Percentiles rank a stretch among this genome's conserved stretches.
Conservation (phyloP, 1,140 invertebrate species). For the Diploscapter pachys region DNA sequence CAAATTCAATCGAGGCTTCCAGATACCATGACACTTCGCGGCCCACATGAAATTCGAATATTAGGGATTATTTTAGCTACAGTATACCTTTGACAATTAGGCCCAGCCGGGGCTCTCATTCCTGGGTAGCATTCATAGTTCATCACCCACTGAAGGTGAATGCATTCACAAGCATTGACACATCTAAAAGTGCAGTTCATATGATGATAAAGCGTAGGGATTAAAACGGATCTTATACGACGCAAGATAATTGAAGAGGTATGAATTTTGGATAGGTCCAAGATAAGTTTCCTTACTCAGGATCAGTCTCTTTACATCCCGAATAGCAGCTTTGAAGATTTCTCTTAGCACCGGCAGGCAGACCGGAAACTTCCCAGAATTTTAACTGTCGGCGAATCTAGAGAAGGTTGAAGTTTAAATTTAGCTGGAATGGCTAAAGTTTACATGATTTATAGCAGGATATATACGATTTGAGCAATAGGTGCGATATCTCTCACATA, state of each 20-base stretch:
- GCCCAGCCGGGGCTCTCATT: constrained; percentile 14
- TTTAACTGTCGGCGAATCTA: constrained; percentile 42
- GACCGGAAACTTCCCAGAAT: constrained; percentile 36
- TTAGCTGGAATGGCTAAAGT: constrained; percentile 12
- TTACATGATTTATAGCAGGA: constrained; percentile 42
- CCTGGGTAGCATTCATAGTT: constrained; percentile 41
- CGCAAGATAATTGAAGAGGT: not conserved
- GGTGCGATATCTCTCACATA: constrained; percentile 40
- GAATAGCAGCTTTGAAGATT: constrained; percentile 37
- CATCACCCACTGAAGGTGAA: constrained; percentile 45
- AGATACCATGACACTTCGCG: constrained; percentile 40
- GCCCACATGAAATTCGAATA: constrained; percentile 38
- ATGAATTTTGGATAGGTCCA: not conserved
- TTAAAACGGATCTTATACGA: not conserved
- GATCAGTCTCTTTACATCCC: constrained; percentile 41
- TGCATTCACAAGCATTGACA: constrained; percentile 44
- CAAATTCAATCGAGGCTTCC: constrained; percentile 35
- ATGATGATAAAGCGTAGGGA: not conserved
- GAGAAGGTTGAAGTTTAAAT: not conserved
- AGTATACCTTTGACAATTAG: constrained; percentile 41
- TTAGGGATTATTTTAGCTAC: not conserved
- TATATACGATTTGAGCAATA: constrained; percentile 41
- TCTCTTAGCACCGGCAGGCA: constrained; percentile 33
- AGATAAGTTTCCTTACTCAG: constrained; percentile 15
- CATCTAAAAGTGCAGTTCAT: constrained; percentile 12